Evolutionary conservation across 2,888 invertebrate species (phyloP).

Genomic region (Boloria selene): DNA sequence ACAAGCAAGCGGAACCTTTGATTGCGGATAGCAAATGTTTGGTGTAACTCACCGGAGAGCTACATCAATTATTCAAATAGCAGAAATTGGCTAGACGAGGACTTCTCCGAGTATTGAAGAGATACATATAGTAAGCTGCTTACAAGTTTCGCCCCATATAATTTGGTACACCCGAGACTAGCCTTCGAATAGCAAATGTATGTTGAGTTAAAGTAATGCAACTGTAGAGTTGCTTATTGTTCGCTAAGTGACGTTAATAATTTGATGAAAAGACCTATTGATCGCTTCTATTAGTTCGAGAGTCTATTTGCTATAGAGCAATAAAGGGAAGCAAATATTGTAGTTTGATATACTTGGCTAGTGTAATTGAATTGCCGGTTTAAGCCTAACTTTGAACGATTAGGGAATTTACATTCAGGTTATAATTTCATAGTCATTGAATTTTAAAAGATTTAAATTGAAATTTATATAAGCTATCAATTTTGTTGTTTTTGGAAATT

Average conservation of each 20-base stretch:
- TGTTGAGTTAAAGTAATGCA: constrained; percentile 51
- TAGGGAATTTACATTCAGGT: constrained; percentile 16
- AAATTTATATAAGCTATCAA: neutral
- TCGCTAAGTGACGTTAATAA: constrained; percentile 62
- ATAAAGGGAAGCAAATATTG: constrained; percentile 36
- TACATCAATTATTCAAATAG: constrained; percentile 74
- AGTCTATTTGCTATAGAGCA: constrained; percentile 34
- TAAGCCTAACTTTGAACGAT: constrained; percentile 22
- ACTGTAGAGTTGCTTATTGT: constrained; percentile 50
- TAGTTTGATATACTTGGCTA: constrained; percentile 25
- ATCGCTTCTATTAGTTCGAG: constrained; percentile 49
- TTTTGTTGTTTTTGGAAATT: neutral
- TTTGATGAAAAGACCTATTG: constrained; percentile 62
- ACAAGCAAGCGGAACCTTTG: constrained; percentile 68
- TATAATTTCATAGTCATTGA: constrained; percentile 9
- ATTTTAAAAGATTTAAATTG: neutral
- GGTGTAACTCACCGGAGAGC: constrained; percentile 64
- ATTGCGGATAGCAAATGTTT: constrained; percentile 77
- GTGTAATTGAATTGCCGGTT: constrained; percentile 31
- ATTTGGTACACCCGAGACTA: constrained; percentile 60
- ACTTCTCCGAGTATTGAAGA: constrained; percentile 70
- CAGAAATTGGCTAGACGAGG: constrained; percentile 63
- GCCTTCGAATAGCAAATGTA: constrained; percentile 48
- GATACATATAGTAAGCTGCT: constrained; percentile 70
- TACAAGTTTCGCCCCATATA: constrained; percentile 69